Evolutionary conservation across 2,888 invertebrate species (phyloP).

Genomic region (Heliconius sara): DNA sequence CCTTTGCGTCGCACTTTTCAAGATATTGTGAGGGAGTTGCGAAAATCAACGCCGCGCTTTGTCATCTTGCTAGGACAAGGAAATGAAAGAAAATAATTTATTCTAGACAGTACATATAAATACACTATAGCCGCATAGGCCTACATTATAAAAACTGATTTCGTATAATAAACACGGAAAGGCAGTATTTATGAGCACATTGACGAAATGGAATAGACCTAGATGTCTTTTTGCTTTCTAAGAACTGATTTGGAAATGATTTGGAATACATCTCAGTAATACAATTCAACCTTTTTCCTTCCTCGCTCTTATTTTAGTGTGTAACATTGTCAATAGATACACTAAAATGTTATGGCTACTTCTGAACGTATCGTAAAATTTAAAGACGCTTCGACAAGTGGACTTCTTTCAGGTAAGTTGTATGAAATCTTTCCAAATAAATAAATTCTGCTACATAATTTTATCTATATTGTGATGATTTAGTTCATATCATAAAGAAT

Average conservation of each 20-base stretch:
- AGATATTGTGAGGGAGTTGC: too few relatives aligned
- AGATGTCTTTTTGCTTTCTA: not conserved
- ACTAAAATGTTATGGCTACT: slow-evolving; percentile 41
- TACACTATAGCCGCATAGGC: too few relatives aligned
- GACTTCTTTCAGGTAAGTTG: slow-evolving; percentile 26
- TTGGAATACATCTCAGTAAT: not conserved
- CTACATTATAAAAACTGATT: too few relatives aligned
- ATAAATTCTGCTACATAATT: not conserved
- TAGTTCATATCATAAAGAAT: not conserved
- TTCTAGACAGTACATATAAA: too few relatives aligned
- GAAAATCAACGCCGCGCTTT: too few relatives aligned
- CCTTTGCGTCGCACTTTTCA: too few relatives aligned
- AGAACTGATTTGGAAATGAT: not conserved
- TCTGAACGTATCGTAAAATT: slow-evolving; percentile 42
- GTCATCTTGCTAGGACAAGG: too few relatives aligned
- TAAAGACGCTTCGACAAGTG: slow-evolving; percentile 41
- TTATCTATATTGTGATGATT: not conserved
- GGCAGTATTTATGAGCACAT: not conserved
- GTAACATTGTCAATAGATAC: slow-evolving; percentile 40
- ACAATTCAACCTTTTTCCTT: slow-evolving; percentile 4
- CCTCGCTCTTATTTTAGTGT: slow-evolving; percentile 30
- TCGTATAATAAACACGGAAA: not conserved
- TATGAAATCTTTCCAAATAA: slow-evolving; percentile 26
- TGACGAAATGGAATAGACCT: not conserved
- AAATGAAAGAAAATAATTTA: too few relatives aligned